These are phyloP conservation scores for Drosophila rubida DNA, from an alignment of 2,888 invertebrate species.

Conservation along the genomic window DNA sequence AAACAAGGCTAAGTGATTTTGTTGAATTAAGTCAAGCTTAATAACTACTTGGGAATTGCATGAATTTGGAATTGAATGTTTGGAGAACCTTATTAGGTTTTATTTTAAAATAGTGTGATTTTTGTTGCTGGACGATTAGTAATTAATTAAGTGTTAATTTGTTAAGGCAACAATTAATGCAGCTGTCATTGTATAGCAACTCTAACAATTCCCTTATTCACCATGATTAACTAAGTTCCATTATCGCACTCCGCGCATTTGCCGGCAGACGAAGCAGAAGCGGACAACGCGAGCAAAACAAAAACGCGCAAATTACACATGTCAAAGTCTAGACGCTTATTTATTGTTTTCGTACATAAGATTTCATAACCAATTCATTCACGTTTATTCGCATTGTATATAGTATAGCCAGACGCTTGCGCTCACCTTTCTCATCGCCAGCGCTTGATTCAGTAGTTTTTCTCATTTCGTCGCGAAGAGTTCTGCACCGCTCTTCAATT, in stretches of 20 bases:
- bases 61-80: no score
- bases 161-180: neutral
- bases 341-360: constrained; percentile 9
- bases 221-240: neutral
- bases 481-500: neutral
- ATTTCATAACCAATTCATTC: constrained; percentile 4
- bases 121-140: neutral
- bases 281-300: constrained; percentile 60
- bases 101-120: no score
- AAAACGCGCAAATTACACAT: constrained; percentile 32
- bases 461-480: constrained; percentile 47
- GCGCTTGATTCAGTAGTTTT: constrained; percentile 48
- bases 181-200: neutral
- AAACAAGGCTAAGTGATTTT: no score
- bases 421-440: constrained; percentile 31
- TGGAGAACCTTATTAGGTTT: no score
- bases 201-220: neutral
- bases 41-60: no score
- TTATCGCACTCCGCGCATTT: constrained; percentile 6
- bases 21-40: no score
- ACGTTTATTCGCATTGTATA: neutral
- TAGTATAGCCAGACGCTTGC: neutral
- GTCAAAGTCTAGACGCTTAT: neutral
- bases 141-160: neutral
- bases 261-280: constrained; percentile 35